phyloP scores from a whole-genome alignment of 2,888 invertebrate genomes.

The Galeopsomyia nigrocyanea region DNA sequence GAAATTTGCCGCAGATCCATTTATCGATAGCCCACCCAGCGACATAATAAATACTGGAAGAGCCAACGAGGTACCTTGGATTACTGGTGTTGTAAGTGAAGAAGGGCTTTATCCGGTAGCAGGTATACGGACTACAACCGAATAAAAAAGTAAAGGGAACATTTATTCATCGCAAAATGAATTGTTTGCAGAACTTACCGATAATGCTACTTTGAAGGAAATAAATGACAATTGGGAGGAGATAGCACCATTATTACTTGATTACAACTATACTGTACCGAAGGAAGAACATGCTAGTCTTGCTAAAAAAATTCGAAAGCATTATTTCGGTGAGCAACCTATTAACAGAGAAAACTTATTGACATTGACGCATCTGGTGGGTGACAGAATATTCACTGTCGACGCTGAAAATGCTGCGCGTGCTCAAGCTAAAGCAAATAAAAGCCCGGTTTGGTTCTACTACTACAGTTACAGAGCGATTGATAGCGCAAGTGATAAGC shows the following conservation, averaged over 20 bases:
- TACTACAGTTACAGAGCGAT: conserved; percentile 73
- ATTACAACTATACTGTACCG: conserved; percentile 74
- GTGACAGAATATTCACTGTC: conserved; percentile 67
- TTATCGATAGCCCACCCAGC: conserved; percentile 77
- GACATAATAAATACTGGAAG: conserved; percentile 74
- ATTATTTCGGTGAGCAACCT: conserved; percentile 71
- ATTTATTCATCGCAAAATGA: not conserved
- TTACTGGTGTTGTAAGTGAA: conserved; percentile 75
- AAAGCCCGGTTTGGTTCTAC: conserved; percentile 74
- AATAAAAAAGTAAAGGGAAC: not conserved
- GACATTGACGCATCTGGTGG: conserved; percentile 67
- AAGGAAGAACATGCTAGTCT: conserved; percentile 67
- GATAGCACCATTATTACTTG: conserved; percentile 66
- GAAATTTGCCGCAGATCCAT: conserved; percentile 71
- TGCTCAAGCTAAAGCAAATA: conserved; percentile 72
- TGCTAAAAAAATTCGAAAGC: conserved; percentile 71
- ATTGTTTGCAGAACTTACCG: conserved; percentile 53
- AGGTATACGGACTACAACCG: too few relatives aligned
- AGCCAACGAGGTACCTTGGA: conserved; percentile 77
- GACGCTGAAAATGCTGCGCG: conserved; percentile 73
- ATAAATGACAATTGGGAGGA: conserved; percentile 72
- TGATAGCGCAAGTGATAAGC: conserved; percentile 70
- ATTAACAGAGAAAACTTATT: conserved; percentile 65
- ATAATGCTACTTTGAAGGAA: conserved; percentile 68
- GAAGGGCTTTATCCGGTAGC: conserved; percentile 73